These are phyloP conservation scores for Punctoribates punctum DNA, from an alignment of 2,888 invertebrate species.

Conservation along the genomic window DNA sequence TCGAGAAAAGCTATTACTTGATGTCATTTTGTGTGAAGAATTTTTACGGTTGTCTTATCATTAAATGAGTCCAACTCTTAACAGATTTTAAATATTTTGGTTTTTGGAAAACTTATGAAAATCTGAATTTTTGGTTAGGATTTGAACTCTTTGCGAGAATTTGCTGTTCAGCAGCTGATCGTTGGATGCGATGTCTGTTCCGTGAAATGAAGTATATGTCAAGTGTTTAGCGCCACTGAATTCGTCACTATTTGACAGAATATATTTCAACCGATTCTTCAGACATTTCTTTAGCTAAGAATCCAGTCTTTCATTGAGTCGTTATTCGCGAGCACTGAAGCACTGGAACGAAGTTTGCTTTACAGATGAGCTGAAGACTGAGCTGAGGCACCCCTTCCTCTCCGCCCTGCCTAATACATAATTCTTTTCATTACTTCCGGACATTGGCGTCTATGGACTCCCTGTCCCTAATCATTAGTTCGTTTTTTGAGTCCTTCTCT, in stretches of 20 bases:
- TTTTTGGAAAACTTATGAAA: constrained; percentile 6
- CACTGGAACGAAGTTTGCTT: neutral
- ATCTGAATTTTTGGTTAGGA: neutral
- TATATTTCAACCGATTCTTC: constrained; percentile 12
- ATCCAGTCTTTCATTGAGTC: constrained; percentile 5
- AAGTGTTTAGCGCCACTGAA: constrained; percentile 4
- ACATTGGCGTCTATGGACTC: constrained; percentile 22
- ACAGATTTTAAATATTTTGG: no score
- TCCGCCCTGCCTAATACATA: neutral
- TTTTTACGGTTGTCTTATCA: constrained; percentile 12
- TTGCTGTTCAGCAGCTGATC: neutral
- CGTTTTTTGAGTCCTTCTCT: neutral
- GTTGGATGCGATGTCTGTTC: neutral
- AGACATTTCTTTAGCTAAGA: neutral
- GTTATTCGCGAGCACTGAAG: neutral
- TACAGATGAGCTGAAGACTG: neutral
- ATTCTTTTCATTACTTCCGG: constrained; percentile 23
- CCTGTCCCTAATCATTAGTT: neutral
- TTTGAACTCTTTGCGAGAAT: neutral
- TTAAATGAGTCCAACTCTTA: constrained; percentile 14
- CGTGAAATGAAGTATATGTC: neutral
- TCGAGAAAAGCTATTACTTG: neutral
- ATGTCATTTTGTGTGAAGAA: constrained; percentile 14
- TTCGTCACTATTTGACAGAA: constrained; percentile 26
- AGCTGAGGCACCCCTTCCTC: neutral